Conservation (phyloP, 2,113 vertebrate genomes). For the Rhinolophus ferrumequinum region DNA sequence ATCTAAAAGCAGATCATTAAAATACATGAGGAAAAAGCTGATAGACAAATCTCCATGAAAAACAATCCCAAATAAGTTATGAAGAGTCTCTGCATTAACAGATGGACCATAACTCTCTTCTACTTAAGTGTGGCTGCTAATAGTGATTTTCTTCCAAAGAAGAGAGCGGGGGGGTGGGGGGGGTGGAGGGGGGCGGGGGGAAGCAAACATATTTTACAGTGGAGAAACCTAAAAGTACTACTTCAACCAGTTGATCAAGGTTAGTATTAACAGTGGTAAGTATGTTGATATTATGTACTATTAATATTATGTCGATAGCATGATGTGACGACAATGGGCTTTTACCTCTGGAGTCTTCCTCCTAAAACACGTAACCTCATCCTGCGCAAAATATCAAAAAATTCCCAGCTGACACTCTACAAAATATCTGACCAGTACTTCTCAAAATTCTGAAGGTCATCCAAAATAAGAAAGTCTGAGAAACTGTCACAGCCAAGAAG, state of each 20-base stretch:
- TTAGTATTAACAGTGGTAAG: background rate
- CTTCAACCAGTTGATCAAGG: background rate
- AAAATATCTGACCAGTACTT: background rate
- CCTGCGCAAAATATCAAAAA: background rate
- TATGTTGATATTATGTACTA: background rate
- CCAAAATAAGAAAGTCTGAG: background rate
- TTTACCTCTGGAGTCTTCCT: background rate
- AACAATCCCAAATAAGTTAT: background rate
- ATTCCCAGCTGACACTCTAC: background rate
- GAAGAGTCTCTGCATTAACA: no score
- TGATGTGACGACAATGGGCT: background rate
- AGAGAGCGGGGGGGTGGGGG: no score
- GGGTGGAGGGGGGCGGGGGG: no score
- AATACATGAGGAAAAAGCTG: background rate
- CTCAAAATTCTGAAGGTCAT: background rate
- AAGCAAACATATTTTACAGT: background rate
- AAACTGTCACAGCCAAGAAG: background rate
- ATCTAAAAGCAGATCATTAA: background rate
- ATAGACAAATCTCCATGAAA: background rate
- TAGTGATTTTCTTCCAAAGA: background rate
- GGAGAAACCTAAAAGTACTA: background rate
- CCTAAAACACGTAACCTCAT: background rate
- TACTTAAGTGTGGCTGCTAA: background rate
- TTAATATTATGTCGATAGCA: background rate
- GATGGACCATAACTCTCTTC: background rate